Evolutionary conservation across 2,113 vertebrate species (phyloP).

Genomic region (Hystrix brachyura): DNA sequence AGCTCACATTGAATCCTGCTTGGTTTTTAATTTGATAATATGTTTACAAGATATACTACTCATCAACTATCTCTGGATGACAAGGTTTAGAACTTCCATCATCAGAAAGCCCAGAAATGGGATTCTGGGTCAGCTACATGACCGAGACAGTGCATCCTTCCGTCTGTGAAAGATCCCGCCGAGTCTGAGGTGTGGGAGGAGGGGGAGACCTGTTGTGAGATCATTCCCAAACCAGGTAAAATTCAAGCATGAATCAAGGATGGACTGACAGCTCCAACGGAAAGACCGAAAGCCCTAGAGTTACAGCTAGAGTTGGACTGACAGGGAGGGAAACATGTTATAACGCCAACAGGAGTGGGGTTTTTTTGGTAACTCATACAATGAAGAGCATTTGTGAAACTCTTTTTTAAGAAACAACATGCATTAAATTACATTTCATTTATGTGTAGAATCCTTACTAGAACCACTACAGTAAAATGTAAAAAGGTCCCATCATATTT

Average conservation of each 20-base stretch:
- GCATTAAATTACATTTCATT: neutral
- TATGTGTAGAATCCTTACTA: neutral
- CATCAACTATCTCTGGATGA: constrained; percentile 69
- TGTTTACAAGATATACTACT: constrained; percentile 76
- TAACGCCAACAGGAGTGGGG: neutral
- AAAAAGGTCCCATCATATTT: constrained; percentile 6
- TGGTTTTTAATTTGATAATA: constrained; percentile 83
- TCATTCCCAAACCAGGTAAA: neutral
- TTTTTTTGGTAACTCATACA: neutral
- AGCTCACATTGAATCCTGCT: constrained; percentile 81
- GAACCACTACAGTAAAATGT: neutral
- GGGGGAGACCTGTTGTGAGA: neutral
- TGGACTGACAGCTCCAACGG: neutral
- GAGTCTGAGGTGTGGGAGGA: neutral
- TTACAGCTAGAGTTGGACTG: too few species aligned
- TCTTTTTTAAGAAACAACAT: neutral
- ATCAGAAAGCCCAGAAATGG: constrained; percentile 28
- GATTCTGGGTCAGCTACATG: neutral
- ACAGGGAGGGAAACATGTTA: neutral
- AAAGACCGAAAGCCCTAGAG: neutral
- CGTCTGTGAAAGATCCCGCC: constrained; percentile 11
- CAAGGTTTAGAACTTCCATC: constrained; percentile 51
- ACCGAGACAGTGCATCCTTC: neutral
- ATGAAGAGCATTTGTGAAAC: neutral
- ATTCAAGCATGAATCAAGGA: neutral